A percentile compares a stretch with the other conserved stretches of the same genome.
These are phyloP conservation scores for Tetramorium simillimum DNA, from an alignment of 1,140 invertebrate species.

Conservation along the genomic window DNA sequence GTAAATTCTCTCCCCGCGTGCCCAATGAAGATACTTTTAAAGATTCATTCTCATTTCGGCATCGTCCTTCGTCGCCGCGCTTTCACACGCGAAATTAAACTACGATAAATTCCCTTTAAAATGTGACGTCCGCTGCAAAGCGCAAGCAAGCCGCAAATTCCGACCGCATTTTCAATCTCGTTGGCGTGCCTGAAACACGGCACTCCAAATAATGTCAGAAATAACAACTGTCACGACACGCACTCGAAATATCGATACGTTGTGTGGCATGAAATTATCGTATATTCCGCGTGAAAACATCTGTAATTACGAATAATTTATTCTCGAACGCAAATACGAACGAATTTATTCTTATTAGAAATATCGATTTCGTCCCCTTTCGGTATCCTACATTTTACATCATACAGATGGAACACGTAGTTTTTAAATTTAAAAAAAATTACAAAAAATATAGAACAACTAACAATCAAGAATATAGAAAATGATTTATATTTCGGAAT, in stretches of 20 bases:
- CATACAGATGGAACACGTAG: neutral
- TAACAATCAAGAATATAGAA: neutral
- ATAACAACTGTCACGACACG: slow-evolving; percentile 34
- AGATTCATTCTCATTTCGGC: slow-evolving; percentile 50
- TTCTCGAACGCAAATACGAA: slow-evolving; percentile 9
- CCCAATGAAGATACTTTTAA: slow-evolving; percentile 47
- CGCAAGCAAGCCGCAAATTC: slow-evolving; percentile 29
- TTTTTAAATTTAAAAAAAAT: neutral
- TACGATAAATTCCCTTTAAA: slow-evolving; percentile 50
- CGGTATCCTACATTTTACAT: neutral
- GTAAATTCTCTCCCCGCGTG: neutral
- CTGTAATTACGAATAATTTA: slow-evolving; percentile 25
- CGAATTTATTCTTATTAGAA: slow-evolving; percentile 7
- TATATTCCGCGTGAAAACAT: slow-evolving; percentile 5
- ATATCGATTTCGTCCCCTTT: neutral
- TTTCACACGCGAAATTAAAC: slow-evolving; percentile 47
- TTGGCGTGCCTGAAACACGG: slow-evolving; percentile 29
- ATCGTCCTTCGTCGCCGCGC: slow-evolving; percentile 25
- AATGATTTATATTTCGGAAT: neutral
- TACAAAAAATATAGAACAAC: neutral
- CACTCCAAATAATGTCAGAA: slow-evolving; percentile 5
- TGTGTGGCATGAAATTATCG: neutral
- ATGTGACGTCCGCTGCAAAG: slow-evolving; percentile 35
- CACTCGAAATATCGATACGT: slow-evolving; percentile 35
- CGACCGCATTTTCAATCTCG: slow-evolving; percentile 45